Evolutionary conservation across 2,888 invertebrate species (phyloP), one percentile per base, ranked within the genome.

Genomic region (Melanostoma mellinum): DNA sequence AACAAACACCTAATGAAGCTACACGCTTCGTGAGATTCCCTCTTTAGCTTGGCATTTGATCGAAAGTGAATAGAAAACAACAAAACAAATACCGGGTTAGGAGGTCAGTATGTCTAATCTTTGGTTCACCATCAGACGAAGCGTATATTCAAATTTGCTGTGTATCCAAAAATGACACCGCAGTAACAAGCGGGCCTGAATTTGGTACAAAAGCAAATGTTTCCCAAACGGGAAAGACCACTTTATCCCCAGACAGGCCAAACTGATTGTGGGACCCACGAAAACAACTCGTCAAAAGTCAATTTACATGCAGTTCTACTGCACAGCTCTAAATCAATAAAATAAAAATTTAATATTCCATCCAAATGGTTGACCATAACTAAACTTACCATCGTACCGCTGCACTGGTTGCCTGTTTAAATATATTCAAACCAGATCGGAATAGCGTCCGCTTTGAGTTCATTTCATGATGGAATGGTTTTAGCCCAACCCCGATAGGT

Each of bases 11-110:
- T 50, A 20, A 63, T 50, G 48, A 63, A 38, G 38, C 32, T 36
- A 56, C 10, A 50, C 50, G 38, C 48, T 63, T 63, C 50, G 63
- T 63, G 50, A 50, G 63, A 63, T 63, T 50, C 50, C 50, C 63
- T 63, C 63, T 50, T n/a, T 50, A 38, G 50, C 63, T 48, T 63
- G 65, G 61, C 63, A 63, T 68, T 77, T 55, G 69, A 63, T 50
- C 63, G 63, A 82, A 82, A 82, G 81, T 77, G 81, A 82, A 82
- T 20, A 20, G 20, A 20, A 20, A 20, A 20, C 20, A 20, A 20
- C n/a, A 82, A 61, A 77, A 61, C 68, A 73, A 80, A 69, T 60
- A 44, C 40, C 68, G 35, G 76, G 81, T 77, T 72, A 82, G 56
- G 56, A 42, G 77, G 77, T 82, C 56, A 82, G 69, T 56, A 74